These are phyloP conservation scores for Olivierus martensii DNA, from an alignment of 1,140 invertebrate species.

Conservation along the genomic window DNA sequence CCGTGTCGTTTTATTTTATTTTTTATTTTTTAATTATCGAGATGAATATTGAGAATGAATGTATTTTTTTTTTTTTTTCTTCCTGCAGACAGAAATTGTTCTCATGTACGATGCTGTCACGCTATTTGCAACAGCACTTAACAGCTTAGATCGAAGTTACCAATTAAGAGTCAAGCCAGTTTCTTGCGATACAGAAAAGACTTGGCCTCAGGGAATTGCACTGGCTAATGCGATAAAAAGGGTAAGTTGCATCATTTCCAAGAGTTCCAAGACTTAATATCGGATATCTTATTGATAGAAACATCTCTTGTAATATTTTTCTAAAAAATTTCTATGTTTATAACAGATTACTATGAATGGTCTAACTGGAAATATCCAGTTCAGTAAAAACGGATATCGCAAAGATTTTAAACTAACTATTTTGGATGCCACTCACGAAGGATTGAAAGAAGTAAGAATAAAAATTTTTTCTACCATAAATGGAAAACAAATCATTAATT, in stretches of 20 bases:
- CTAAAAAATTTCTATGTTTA: no score
- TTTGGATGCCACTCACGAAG: slow-evolving; percentile 58
- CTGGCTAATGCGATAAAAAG: slow-evolving; percentile 96
- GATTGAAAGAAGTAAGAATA: slow-evolving; percentile 22
- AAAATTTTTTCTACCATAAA: no score
- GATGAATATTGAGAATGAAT: no score
- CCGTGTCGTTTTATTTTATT: no score
- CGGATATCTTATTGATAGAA: no score
- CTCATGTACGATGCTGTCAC: slow-evolving; percentile 33
- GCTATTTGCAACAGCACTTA: slow-evolving; percentile 29
- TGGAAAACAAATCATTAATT: no score
- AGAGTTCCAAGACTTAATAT: no score
- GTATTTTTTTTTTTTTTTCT: slow-evolving; percentile 21
- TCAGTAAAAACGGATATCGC: slow-evolving; percentile 83
- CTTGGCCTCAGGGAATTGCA: slow-evolving; percentile 86
- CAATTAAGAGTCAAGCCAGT: slow-evolving; percentile 58
- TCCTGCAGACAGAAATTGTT: slow-evolving; percentile 48
- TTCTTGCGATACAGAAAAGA: slow-evolving; percentile 73
- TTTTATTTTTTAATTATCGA: no score
- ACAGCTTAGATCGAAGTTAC: slow-evolving; percentile 22
- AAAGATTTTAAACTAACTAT: slow-evolving; percentile 81
- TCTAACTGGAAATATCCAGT: slow-evolving; percentile 80
- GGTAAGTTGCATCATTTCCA: slow-evolving; percentile 41
- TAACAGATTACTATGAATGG: slow-evolving; percentile 81
- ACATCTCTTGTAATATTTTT: no score